Base-by-base conservation (phyloP, 2,888 invertebrate species). In the Monopis laevigella region DNA sequence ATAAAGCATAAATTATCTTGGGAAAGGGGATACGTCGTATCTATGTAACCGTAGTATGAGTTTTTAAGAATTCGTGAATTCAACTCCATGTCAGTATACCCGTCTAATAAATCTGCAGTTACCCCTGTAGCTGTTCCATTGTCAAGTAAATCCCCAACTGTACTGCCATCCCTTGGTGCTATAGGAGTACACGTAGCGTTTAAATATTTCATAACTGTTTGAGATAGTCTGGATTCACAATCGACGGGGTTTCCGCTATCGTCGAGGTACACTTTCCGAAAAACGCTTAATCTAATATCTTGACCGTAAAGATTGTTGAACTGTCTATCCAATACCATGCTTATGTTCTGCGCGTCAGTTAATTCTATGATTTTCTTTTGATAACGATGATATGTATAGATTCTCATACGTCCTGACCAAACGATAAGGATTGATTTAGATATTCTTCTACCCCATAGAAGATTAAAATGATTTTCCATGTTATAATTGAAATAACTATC, bases 1-100 rank as follows among this genome's bases (percentile, higher is more conserved):
- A 86, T 47, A 39, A 85, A 82, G 52, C 85, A 85, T 7, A 86
- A 49, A 50, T 81, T 80, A 45, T 86, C 84, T 45, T 84, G 80
- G 7, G 54, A 61, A 4, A 83, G 60, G 2, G 83, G 82, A 39
- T 81, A 71, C 0, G 84, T 82, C 2, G 69, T 68, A 43, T 86
- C 86, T 11, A 82, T 77, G 39, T 67, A 70, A 1, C 73, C 73
- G 11, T 72, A 65, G 47, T 81, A 84, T 0, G 71, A 65, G 38
- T 72, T 69, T 41, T 82, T 73, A 3, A 85, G 58, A 32, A 85
- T 83, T 41, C 85, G 61, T 1, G 83, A 75, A 46, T 70, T 84
- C 5, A 84, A 52, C 44, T 84, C 82, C 12, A 85, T 51, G 44
- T 85, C 85, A 0, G 82, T 63, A 35, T 83, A 84, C 4, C 71